phyloP scores from a whole-genome alignment of 2,113 vertebrate genomes.

The Rhinogobius similis region DNA sequence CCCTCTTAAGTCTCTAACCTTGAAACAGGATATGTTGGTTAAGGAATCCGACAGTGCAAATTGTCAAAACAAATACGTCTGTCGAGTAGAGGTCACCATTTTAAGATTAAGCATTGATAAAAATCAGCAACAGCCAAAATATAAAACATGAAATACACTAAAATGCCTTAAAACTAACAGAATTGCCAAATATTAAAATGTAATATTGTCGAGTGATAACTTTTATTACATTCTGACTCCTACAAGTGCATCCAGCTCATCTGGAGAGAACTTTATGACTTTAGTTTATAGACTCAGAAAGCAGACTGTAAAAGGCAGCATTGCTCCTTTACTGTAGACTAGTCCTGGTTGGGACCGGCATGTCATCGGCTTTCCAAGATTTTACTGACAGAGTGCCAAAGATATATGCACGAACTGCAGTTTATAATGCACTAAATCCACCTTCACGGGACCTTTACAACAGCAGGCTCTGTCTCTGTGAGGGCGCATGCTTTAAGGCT shows the following conservation, averaged over 20 bases:
- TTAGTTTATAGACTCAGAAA: slow-evolving; percentile 26
- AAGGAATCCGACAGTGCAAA: slow-evolving; percentile 6
- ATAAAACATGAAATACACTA: neutral
- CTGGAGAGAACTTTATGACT: slow-evolving; percentile 17
- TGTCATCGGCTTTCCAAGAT: slow-evolving; percentile 16
- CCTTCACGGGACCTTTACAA: slow-evolving; percentile 22
- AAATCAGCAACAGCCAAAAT: slow-evolving; percentile 16
- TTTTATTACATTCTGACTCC: slow-evolving; percentile 4
- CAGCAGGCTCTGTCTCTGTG: slow-evolving; percentile 2
- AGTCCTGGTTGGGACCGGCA: neutral
- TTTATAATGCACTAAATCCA: slow-evolving; percentile 18
- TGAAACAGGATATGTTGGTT: slow-evolving; percentile 20
- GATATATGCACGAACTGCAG: slow-evolving; percentile 18
- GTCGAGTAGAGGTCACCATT: slow-evolving; percentile 11
- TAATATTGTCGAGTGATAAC: neutral
- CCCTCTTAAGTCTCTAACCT: slow-evolving; percentile 43
- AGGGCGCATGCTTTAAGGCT: neutral
- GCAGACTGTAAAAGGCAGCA: slow-evolving; percentile 6
- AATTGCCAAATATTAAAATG: neutral
- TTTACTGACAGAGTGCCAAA: slow-evolving; percentile 29
- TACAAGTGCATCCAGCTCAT: slow-evolving; percentile 11
- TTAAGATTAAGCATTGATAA: slow-evolving; percentile 7
- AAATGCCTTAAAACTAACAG: neutral
- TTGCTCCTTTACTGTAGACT: slow-evolving; percentile 1
- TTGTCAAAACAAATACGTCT: slow-evolving; percentile 9